Evolutionary conservation across 2,113 vertebrate genomes (phyloP), one percentile per base, ranked within the genome.

Genomic region (Solea senegalensis): DNA sequence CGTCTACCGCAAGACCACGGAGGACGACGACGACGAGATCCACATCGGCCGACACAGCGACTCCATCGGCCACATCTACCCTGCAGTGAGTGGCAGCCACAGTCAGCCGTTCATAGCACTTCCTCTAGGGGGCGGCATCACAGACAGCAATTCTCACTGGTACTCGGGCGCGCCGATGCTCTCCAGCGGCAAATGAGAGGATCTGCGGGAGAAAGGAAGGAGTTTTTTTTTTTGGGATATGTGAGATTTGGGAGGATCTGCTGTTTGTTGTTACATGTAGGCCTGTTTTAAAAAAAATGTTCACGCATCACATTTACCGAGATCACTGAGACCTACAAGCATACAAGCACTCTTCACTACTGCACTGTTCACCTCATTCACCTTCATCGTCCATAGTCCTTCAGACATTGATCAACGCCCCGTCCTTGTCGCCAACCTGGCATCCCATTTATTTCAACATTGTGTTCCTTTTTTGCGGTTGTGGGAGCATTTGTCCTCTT

Each of bases 1-100:
- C 0, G 98, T 99, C 0, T 99, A 99, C 66, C 96, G 97, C 86
- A 99, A 99, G 77, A 99, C 97, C 66, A 98, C 97, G 0, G 97
- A 98, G 84, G 98, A 99, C 9, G 98, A 98, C 62, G 94, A 95
- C 54, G 98, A 98, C 0, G 97, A 99, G 63, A 97, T 98, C 83
- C 97, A 99, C 89, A 99, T 99, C 79, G 97, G 96, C 28, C 92
- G 95, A 52, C 94, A 95, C 69, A 94, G 95, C 85, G 97, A 98
- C 78, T 96, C 88, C 78, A 69, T 99, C 49, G 98, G 98, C 1
- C 98, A 99, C 7, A 95, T 98, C 86, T 99, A 99, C 82, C 98
- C 98, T 62, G 95, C 98, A 84, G 97, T 99, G 94, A 98, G 97
- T 96, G 84, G 76, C 75, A 81, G 89, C 86, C 84, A 87, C 82